A percentile compares a stretch with the other conserved stretches of the same genome.
Evolutionary conservation across 1,140 invertebrate genomes (phyloP).

Genomic region (Oreohelix idahoensis): DNA sequence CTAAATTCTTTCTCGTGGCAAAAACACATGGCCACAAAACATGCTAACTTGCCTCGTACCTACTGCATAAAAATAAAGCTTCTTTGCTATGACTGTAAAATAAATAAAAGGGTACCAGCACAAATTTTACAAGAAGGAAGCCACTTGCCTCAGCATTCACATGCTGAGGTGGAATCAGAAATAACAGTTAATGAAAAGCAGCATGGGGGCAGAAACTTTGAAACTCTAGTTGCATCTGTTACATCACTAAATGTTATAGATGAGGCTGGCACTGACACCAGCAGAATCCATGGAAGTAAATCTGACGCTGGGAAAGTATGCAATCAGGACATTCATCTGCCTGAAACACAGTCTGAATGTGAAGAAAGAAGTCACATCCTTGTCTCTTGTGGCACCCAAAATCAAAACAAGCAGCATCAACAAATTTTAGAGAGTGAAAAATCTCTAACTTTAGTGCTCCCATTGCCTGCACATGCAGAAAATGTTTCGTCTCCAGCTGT

Average conservation of each 20-base stretch:
- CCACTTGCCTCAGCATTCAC: neutral
- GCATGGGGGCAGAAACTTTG: neutral
- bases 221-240: neutral
- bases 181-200: neutral
- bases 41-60: neutral
- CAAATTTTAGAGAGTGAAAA: neutral
- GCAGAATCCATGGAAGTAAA: neutral
- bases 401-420: neutral
- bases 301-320: neutral
- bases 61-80: neutral
- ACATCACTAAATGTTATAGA: neutral
- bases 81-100: neutral
- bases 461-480: neutral
- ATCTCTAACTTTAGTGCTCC: neutral
- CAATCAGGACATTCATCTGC: neutral
- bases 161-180: neutral
- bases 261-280: neutral
- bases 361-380: neutral
- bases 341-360: neutral
- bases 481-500: no score
- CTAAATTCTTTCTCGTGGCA: constrained; percentile 17
- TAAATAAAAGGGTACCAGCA: neutral
- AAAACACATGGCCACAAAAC: neutral
- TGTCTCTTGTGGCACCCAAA: neutral
- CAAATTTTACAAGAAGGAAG: neutral